Conservation (phyloP, 2,888 invertebrate genomes). For the Drosophila vallismaia region DNA sequence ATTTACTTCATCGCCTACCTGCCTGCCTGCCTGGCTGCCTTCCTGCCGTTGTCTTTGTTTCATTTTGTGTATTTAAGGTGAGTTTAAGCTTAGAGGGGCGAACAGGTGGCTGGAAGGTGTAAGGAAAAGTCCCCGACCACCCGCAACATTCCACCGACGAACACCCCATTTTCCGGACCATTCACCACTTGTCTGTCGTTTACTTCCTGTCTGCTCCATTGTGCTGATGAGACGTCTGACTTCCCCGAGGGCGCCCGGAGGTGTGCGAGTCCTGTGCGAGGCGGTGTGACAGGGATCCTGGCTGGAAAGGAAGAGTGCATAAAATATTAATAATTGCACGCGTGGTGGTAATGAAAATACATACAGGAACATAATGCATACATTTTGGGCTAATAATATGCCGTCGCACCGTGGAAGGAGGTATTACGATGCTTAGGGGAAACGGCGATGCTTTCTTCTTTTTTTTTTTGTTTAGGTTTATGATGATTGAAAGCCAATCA, state of each 20-base stretch:
- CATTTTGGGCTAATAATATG: conserved; percentile 70
- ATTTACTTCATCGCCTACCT: conserved; percentile 49
- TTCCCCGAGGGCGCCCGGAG: conserved; percentile 13
- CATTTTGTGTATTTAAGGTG: conserved; percentile 55
- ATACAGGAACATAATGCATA: conserved; percentile 64
- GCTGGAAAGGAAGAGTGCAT: conserved; percentile 56
- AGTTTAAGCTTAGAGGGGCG: conserved; percentile 29
- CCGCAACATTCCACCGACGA: neutral
- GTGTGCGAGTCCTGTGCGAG: neutral
- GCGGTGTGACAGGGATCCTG: conserved; percentile 5
- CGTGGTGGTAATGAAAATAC: conserved; percentile 75
- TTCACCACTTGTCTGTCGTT: conserved; percentile 39
- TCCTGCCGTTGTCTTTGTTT: neutral
- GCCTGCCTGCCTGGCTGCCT: neutral
- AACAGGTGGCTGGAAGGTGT: conserved; percentile 18
- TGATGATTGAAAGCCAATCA: conserved; percentile 66
- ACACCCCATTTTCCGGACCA: conserved; percentile 3
- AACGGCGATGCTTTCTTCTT: conserved; percentile 33
- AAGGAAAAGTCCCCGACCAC: neutral
- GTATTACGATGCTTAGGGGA: conserved; percentile 39
- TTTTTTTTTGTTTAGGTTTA: conserved; percentile 29
- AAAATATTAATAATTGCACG: conserved; percentile 78
- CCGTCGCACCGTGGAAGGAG: neutral
- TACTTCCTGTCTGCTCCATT: conserved; percentile 64
- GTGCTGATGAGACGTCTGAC: conserved; percentile 49